These are phyloP conservation scores for Charanyca ferruginea DNA, from an alignment of 2,888 invertebrate genomes.

Conservation along the genomic window DNA sequence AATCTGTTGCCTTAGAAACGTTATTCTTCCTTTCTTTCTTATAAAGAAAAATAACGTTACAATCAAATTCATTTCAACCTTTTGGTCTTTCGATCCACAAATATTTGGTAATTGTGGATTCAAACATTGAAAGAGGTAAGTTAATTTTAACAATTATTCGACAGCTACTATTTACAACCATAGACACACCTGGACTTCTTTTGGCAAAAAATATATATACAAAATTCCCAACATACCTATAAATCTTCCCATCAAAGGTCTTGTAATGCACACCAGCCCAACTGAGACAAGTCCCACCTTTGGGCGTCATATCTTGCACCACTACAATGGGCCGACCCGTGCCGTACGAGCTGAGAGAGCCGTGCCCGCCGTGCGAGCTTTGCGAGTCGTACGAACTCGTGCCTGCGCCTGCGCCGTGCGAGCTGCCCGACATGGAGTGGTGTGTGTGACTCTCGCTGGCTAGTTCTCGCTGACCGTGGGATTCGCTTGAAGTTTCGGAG, in stretches of 20 bases:
- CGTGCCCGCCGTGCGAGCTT: slow-evolving; percentile 16
- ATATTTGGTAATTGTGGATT: too few relatives aligned
- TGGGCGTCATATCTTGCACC: slow-evolving; percentile 87
- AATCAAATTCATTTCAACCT: neutral
- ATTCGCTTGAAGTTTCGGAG: slow-evolving; percentile 53
- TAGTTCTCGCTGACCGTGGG: slow-evolving; percentile 45
- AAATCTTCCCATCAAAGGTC: slow-evolving; percentile 96
- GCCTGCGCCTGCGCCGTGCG: slow-evolving; percentile 44
- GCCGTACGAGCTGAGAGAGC: slow-evolving; percentile 23
- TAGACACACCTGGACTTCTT: too few relatives aligned
- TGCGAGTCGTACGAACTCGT: slow-evolving; percentile 6
- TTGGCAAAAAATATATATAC: too few relatives aligned
- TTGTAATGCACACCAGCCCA: slow-evolving; percentile 96
- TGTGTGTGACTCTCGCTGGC: slow-evolving; percentile 49
- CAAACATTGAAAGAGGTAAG: too few relatives aligned
- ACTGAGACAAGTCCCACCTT: slow-evolving; percentile 93
- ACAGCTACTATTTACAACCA: too few relatives aligned
- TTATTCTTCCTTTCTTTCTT: too few relatives aligned
- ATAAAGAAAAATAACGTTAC: too few relatives aligned
- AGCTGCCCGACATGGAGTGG: slow-evolving; percentile 39
- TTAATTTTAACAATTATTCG: too few relatives aligned
- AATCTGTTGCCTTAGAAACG: neutral
- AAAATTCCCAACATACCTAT: slow-evolving; percentile 91
- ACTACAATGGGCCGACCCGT: slow-evolving; percentile 70
- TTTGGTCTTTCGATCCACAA: neutral